A percentile compares a stretch with the other conserved stretches of the same genome.
These are phyloP conservation scores for Hydra vulgaris DNA, from an alignment of 30 jellyfish, hydroid and myxozoan genomes.

Conservation along the genomic window DNA sequence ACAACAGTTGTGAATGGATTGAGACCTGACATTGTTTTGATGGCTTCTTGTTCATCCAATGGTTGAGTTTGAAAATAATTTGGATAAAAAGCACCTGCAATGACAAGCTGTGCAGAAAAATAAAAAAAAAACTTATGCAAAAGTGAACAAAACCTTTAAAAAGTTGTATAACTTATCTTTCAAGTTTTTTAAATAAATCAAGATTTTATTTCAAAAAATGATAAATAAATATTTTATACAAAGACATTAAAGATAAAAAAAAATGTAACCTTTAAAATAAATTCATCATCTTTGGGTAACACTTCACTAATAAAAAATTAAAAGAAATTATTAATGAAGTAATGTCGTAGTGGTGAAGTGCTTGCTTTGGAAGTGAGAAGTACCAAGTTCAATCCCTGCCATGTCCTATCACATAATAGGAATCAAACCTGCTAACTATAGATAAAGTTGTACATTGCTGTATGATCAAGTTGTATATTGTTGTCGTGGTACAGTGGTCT, in stretches of 20 bases:
- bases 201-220: not conserved
- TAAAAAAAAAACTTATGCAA: too few species aligned
- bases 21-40: slow-evolving; percentile 62
- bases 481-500: too few species aligned
- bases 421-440: too few species aligned
- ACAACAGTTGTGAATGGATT: slow-evolving; percentile 78
- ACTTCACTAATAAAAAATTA: not conserved
- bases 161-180: too few species aligned
- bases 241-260: not conserved
- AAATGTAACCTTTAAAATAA: slow-evolving; percentile 8
- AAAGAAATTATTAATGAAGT: not conserved
- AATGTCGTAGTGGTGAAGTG: too few species aligned
- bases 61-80: slow-evolving; percentile 54
- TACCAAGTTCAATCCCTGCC: too few species aligned
- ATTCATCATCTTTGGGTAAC: slow-evolving; percentile 17
- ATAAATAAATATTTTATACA: not conserved
- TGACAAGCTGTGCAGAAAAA: slow-evolving; percentile 38
- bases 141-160: too few species aligned
- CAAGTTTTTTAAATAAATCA: too few species aligned
- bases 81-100: slow-evolving; percentile 93
- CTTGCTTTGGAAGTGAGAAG: too few species aligned
- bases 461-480: too few species aligned
- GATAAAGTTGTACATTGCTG: too few species aligned
- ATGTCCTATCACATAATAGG: too few species aligned
- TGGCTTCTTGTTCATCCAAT: slow-evolving; percentile 71